phyloP scores from a whole-genome alignment of 2,113 vertebrate genomes.

The Plectropomus leopardus region DNA sequence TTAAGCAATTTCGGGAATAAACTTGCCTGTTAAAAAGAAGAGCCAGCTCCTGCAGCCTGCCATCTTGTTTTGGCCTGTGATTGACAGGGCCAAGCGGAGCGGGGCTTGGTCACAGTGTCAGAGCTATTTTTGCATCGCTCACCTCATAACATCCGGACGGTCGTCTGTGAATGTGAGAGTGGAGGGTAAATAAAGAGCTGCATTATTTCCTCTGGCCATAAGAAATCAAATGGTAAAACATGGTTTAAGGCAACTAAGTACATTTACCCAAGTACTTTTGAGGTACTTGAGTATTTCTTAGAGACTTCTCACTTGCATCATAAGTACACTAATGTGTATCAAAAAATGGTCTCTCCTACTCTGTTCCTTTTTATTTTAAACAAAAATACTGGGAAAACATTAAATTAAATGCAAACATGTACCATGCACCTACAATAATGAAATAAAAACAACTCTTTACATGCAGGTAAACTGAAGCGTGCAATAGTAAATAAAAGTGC shows the following conservation, averaged over 20 bases:
- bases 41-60: slow-evolving; percentile 77
- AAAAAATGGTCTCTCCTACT: no score
- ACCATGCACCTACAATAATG: no score
- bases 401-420: no score
- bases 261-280: no score
- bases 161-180: slow-evolving; percentile 24
- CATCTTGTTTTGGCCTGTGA: slow-evolving; percentile 85
- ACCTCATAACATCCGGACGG: slow-evolving; percentile 65
- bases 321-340: no score
- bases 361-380: no score
- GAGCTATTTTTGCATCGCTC: slow-evolving; percentile 79
- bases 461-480: no score
- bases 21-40: slow-evolving; percentile 83
- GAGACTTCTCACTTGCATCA: no score
- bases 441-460: no score
- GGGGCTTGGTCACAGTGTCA: slow-evolving; percentile 58
- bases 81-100: slow-evolving; percentile 84
- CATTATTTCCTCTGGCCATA: background rate
- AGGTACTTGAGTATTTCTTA: no score
- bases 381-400: no score
- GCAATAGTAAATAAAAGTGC: no score
- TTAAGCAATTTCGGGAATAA: background rate
- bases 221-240: background rate
- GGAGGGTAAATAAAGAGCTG: background rate
- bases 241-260: background rate